A percentile compares a stretch with the other conserved stretches of the same genome.
These are phyloP conservation scores for Staurois parvus DNA, from an alignment of 2,797 vertebrate species.

Conservation along the genomic window DNA sequence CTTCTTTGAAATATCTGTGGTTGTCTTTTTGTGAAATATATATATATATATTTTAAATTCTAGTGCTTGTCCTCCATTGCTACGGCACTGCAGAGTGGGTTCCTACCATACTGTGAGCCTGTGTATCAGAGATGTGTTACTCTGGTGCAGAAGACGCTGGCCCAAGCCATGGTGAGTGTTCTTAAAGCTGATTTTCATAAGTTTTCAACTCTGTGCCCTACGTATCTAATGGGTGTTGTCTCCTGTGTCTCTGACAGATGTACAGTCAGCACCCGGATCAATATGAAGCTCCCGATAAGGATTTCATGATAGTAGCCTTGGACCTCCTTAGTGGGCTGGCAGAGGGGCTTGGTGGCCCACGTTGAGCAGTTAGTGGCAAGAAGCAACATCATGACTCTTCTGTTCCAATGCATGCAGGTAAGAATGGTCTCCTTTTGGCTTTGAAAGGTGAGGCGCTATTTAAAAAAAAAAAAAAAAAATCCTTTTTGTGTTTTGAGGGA, in stretches of 20 bases:
- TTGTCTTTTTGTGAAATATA: background rate
- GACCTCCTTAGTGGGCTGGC: constrained; percentile 92
- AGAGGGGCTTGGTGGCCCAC: constrained; percentile 87
- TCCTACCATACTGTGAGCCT: constrained; percentile 94
- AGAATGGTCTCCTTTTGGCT: background rate
- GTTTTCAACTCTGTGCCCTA: background rate
- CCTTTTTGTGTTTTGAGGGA: no score
- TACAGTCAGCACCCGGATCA: constrained; percentile 93
- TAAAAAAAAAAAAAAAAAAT: no score
- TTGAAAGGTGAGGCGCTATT: background rate
- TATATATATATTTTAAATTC: background rate
- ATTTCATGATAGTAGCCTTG: constrained; percentile 96
- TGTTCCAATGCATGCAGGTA: constrained; percentile 96
- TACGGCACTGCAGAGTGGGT: constrained; percentile 92
- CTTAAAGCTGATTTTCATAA: no score
- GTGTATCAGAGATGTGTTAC: constrained; percentile 97
- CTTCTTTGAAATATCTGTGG: background rate
- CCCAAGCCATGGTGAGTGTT: constrained; percentile 89
- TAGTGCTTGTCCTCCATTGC: constrained; percentile 94
- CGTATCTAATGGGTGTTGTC: background rate
- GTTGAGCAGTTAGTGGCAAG: constrained; percentile 90
- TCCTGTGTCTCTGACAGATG: constrained; percentile 77
- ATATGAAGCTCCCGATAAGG: constrained; percentile 93
- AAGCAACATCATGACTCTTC: constrained; percentile 93
- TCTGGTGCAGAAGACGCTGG: constrained; percentile 92